Percentiles rank a stretch among this genome's conserved stretches.
Conservation (phyloP, 2,888 invertebrate species). For the Xestia xanthographa region DNA sequence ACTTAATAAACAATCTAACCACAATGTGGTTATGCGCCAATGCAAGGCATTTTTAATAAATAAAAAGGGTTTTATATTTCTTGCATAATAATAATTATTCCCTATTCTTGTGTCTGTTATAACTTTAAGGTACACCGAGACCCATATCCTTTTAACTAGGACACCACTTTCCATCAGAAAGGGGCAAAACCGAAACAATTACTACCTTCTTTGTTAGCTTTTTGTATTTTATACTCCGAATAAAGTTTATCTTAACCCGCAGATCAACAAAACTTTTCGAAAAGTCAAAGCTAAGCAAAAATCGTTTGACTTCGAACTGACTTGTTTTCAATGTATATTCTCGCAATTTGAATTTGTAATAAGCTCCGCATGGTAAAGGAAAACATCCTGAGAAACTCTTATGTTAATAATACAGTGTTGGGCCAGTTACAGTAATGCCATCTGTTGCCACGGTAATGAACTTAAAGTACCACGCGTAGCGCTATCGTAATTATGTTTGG, state of each 20-base stretch:
- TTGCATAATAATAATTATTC: too few relatives aligned
- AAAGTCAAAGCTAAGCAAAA: conserved; percentile 37
- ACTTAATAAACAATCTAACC: too few relatives aligned
- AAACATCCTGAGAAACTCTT: conserved; percentile 41
- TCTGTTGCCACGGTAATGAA: conserved; percentile 52
- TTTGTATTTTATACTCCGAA: background rate
- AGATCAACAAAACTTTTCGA: conserved; percentile 36
- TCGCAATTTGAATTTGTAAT: conserved; percentile 62
- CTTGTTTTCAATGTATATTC: conserved; percentile 51
- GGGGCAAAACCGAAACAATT: background rate
- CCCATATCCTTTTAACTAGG: background rate
- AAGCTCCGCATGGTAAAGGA: conserved; percentile 46
- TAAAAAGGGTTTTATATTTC: too few relatives aligned
- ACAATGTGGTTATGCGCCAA: too few relatives aligned
- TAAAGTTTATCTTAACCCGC: conserved; percentile 7
- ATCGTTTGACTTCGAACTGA: conserved; percentile 40
- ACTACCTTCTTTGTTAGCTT: background rate
- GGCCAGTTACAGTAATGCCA: conserved; percentile 45
- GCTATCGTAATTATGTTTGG: conserved; percentile 13
- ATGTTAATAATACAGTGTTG: conserved; percentile 46
- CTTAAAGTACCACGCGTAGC: conserved; percentile 24
- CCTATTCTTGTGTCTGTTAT: too few relatives aligned
- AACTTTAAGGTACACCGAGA: background rate
- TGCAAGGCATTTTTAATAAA: too few relatives aligned
- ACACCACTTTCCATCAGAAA: background rate